A percentile compares a stretch with the other conserved stretches of the same genome.
Conservation (phyloP, 1,140 invertebrate species). For the Bilobella aurantiaca region DNA sequence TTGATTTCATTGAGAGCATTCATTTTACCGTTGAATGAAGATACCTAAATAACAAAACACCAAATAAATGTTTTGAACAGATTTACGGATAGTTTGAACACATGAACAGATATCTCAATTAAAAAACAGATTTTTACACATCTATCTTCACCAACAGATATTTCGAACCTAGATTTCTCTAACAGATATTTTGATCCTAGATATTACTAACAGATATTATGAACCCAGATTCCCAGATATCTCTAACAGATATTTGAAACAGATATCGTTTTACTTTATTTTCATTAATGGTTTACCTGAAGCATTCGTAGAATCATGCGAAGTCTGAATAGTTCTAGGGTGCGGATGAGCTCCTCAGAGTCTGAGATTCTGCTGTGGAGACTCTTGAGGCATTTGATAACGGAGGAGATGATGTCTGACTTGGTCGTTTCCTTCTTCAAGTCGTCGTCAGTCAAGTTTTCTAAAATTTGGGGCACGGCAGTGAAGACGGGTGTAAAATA, state of each 20-base stretch:
- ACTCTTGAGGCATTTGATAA: conserved; percentile 80
- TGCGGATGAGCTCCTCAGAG: conserved; percentile 73
- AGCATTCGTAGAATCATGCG: conserved; percentile 78
- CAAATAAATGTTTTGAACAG: background rate
- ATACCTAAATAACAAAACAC: conserved; percentile 52
- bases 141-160: too few species aligned
- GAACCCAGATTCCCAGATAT: too few species aligned
- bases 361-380: conserved; percentile 62
- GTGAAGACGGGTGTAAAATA: conserved; percentile 89
- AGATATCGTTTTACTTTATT: too few species aligned
- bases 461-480: conserved; percentile 78
- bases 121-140: too few species aligned
- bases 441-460: conserved; percentile 93
- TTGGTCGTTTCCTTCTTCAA: conserved; percentile 91
- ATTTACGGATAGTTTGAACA: background rate
- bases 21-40: conserved; percentile 98
- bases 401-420: conserved; percentile 80
- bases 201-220: too few species aligned
- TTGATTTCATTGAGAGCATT: conserved; percentile 98
- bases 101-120: too few species aligned
- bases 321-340: conserved; percentile 85
- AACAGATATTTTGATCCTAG: too few species aligned
- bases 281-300: too few species aligned
- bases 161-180: background rate
- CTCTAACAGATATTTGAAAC: background rate